phyloP scores from a whole-genome alignment of 2,113 vertebrate genomes.

The Grammomys dolichurus region DNA sequence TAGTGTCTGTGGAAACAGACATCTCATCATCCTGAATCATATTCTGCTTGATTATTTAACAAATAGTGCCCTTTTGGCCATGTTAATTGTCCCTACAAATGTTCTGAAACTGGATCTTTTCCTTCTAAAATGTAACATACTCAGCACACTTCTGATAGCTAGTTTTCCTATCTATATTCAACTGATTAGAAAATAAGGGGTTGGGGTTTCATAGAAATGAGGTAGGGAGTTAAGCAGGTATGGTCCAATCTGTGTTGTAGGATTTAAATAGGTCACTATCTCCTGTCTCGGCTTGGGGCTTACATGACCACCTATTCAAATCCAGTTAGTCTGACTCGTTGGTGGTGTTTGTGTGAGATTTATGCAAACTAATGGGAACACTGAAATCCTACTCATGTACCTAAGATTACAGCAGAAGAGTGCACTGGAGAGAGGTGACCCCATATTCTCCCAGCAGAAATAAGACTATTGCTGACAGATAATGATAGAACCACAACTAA shows the following conservation, averaged over 20 bases:
- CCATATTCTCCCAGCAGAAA: background rate
- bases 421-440: background rate
- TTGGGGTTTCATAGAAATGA: background rate
- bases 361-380: background rate
- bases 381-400: background rate
- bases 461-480: background rate
- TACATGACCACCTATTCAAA: background rate
- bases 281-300: background rate
- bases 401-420: background rate
- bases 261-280: background rate
- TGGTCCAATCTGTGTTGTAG: background rate
- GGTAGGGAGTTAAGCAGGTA: background rate
- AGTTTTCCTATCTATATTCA: background rate
- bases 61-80: background rate
- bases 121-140: background rate
- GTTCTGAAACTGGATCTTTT: background rate
- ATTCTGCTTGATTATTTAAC: background rate
- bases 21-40: background rate
- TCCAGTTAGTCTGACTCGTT: background rate
- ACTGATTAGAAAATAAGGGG: background rate
- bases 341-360: background rate
- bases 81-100: background rate
- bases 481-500: background rate
- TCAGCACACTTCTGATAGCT: background rate
- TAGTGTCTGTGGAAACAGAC: background rate